Evolutionary conservation across 2,797 vertebrate species (phyloP).

Genomic region (Dallia pectoralis): DNA sequence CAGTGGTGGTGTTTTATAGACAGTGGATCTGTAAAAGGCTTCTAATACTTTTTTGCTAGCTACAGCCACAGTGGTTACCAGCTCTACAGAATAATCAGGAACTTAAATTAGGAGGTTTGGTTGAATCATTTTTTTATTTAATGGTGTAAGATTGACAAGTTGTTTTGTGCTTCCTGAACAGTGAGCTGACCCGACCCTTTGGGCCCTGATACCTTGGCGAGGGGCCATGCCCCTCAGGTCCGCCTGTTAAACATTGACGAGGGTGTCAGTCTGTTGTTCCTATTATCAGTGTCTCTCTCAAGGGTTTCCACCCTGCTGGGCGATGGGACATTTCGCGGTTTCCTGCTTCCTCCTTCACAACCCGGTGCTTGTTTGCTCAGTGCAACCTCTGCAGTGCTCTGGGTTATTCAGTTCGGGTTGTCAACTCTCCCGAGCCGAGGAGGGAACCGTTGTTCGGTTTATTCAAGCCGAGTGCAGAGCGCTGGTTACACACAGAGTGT

Average conservation of each 20-base stretch:
- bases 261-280: not conserved
- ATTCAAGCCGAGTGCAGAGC: constrained; percentile 15
- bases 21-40: not conserved
- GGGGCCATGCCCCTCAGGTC: not conserved
- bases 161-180: too few species aligned
- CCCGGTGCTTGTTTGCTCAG: constrained; percentile 1
- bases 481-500: not conserved
- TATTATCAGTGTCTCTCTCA: not conserved
- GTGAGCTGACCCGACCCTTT: too few species aligned
- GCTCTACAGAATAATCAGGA: too few species aligned
- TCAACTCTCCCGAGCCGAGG: constrained; percentile 27
- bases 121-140: too few species aligned
- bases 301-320: not conserved
- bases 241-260: not conserved
- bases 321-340: not conserved
- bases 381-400: constrained; percentile 2
- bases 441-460: constrained; percentile 40
- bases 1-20: not conserved
- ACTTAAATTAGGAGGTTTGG: too few species aligned
- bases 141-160: too few species aligned
- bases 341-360: constrained; percentile 8
- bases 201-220: not conserved
- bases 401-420: constrained; percentile 14
- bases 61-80: not conserved
- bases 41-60: not conserved